phyloP scores from a whole-genome alignment of 2,113 vertebrate species.

The Tauraco erythrolophus region DNA sequence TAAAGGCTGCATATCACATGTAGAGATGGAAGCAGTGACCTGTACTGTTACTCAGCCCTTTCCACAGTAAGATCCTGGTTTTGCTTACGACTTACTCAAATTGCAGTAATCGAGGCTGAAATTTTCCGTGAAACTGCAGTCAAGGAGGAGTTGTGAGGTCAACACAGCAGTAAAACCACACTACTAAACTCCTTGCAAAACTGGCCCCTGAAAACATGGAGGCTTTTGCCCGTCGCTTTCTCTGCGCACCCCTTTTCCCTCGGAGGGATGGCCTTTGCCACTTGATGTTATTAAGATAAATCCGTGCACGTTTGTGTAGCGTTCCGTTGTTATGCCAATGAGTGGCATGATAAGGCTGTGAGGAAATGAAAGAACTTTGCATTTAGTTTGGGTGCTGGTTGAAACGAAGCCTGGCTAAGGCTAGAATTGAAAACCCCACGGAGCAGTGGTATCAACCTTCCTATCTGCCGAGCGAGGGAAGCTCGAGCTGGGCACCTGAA shows the following conservation, averaged over 20 bases:
- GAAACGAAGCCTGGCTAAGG: neutral
- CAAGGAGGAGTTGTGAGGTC: neutral
- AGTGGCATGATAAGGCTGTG: neutral
- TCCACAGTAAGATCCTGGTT: neutral
- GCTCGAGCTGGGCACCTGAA: neutral
- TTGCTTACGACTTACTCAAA: neutral
- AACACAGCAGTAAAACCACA: neutral
- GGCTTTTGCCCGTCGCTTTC: neutral
- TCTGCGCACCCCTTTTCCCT: neutral
- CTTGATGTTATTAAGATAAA: neutral
- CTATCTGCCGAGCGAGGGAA: neutral
- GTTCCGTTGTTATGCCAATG: fast-evolving
- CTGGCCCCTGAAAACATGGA: neutral
- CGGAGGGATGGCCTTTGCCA: neutral
- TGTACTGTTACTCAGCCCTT: neutral
- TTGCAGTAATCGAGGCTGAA: neutral
- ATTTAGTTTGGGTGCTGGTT: neutral
- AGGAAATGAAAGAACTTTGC: neutral
- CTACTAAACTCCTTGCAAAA: neutral
- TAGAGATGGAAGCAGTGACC: neutral
- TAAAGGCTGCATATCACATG: neutral
- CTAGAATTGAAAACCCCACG: neutral
- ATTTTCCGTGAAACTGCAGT: neutral
- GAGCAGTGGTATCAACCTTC: neutral
- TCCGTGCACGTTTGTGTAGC: fast-evolving